These are phyloP conservation scores for Marmota flaviventris DNA, from an alignment of 2,113 vertebrate species.

Conservation along the genomic window DNA sequence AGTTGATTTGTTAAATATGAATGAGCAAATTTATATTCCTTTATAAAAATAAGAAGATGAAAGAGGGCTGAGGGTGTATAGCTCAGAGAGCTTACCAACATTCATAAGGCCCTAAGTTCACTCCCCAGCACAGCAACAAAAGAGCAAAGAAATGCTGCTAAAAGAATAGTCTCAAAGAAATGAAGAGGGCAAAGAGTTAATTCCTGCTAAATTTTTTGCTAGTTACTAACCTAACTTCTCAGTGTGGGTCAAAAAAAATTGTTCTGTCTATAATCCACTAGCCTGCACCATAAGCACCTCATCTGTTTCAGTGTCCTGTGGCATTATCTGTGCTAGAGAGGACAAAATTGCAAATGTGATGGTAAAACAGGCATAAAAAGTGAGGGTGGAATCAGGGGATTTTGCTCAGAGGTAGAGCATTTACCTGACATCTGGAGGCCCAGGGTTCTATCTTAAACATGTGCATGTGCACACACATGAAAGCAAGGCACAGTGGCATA, in stretches of 20 bases:
- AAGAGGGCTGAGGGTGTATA: background rate
- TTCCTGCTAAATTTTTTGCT: constrained; percentile 12
- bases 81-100: background rate
- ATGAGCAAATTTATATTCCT: constrained; percentile 12
- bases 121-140: background rate
- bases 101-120: background rate
- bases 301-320: background rate
- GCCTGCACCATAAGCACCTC: background rate
- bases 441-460: background rate
- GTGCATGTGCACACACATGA: no score
- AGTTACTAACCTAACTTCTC: background rate
- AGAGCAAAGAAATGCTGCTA: background rate
- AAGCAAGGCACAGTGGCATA: no score
- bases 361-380: background rate
- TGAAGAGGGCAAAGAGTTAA: background rate
- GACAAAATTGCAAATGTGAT: background rate
- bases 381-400: background rate
- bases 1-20: constrained; percentile 58
- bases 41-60: background rate
- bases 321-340: background rate
- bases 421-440: no score
- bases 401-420: background rate
- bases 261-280: background rate
- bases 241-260: background rate
- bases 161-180: constrained; percentile 10